Percentiles rank a stretch among this genome's conserved stretches.
Conservation (phyloP, 2,113 vertebrate genomes). For the Melanocharis versteri region DNA sequence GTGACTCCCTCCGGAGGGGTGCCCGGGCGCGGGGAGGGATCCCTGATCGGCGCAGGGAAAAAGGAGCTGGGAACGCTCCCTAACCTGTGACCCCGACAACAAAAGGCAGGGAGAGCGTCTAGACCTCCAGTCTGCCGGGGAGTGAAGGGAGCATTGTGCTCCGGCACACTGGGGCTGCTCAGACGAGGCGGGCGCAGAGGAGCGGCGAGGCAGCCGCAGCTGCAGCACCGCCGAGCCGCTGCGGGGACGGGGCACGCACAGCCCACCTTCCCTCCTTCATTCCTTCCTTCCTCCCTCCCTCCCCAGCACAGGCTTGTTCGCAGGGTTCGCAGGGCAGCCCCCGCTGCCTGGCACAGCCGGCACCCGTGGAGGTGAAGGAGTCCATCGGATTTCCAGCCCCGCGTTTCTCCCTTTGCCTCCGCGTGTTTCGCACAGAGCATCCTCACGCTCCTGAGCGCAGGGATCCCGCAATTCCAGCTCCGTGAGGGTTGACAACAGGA, state of each 20-base stretch:
- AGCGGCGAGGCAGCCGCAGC: background rate
- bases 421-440: fast-evolving
- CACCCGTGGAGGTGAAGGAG: background rate
- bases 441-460: fast-evolving
- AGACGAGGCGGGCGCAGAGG: background rate
- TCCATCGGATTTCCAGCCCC: fast-evolving
- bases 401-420: background rate
- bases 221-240: background rate
- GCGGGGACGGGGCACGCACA: background rate
- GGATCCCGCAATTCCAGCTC: background rate
- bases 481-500: fast-evolving
- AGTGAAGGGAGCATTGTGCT: slow-evolving; percentile 57
- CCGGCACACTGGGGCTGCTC: background rate
- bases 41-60: background rate
- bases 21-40: background rate
- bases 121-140: slow-evolving; percentile 37
- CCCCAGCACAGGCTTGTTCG: background rate
- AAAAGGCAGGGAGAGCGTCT: slow-evolving; percentile 57
- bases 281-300: no score
- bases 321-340: background rate
- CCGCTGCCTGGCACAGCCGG: background rate
- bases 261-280: background rate
- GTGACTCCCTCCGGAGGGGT: background rate
- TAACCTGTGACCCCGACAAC: slow-evolving; percentile 52
- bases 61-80: slow-evolving; percentile 46